phyloP scores from a whole-genome alignment of 2,113 vertebrate genomes.

The Hippoglossus stenolepis region DNA sequence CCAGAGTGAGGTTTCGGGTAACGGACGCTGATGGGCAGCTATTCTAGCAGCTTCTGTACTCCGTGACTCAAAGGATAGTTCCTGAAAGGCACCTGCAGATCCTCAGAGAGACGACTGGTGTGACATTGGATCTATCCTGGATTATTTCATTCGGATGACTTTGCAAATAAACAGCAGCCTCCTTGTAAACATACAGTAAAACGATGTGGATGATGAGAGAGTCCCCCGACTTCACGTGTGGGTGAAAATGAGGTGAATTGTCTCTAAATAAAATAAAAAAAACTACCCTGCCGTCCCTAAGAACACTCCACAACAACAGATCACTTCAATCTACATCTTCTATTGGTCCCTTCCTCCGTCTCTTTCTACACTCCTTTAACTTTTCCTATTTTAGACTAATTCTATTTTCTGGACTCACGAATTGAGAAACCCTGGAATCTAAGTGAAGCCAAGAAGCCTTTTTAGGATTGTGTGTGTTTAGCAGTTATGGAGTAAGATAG shows the following conservation, averaged over 20 bases:
- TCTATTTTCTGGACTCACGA: conserved; percentile 23
- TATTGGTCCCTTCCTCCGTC: conserved; percentile 71
- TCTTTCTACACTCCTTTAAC: conserved; percentile 6
- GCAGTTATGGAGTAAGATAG: conserved; percentile 36
- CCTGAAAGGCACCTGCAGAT: conserved; percentile 47
- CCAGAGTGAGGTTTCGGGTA: conserved; percentile 51
- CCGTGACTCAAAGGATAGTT: conserved; percentile 38
- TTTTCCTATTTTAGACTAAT: not conserved
- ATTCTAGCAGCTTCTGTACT: conserved; percentile 51
- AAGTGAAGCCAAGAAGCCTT: conserved; percentile 38
- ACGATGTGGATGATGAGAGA: not conserved
- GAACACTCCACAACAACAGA: conserved; percentile 41
- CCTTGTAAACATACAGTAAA: conserved; percentile 62
- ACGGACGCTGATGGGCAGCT: conserved; percentile 15
- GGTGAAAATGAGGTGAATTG: conserved; percentile 38
- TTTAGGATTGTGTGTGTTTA: conserved; percentile 25
- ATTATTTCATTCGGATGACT: not conserved
- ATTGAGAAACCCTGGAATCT: conserved; percentile 63
- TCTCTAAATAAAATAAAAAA: not conserved
- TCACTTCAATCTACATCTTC: conserved; percentile 31
- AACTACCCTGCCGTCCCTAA: not conserved
- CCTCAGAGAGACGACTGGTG: conserved; percentile 7
- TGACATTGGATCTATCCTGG: conserved; percentile 7
- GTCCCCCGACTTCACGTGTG: conserved; percentile 1
- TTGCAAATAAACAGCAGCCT: conserved; percentile 55